These are phyloP conservation scores for Pangasius macronema DNA, from an alignment of 2,797 vertebrate genomes.

Conservation along the genomic window DNA sequence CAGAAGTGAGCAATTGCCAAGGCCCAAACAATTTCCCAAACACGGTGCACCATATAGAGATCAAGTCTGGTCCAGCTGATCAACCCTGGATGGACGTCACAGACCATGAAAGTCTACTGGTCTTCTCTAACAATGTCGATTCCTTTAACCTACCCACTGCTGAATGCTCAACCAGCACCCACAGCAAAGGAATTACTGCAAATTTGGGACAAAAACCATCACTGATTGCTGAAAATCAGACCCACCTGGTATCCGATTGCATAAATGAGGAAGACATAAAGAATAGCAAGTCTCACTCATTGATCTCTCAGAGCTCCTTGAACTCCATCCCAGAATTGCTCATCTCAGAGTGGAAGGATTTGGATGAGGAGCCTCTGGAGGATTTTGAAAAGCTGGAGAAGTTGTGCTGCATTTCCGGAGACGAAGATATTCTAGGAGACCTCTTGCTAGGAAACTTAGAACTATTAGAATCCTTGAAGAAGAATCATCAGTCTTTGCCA, in stretches of 20 bases:
- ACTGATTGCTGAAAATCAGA: constrained; percentile 55
- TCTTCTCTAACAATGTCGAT: constrained; percentile 39
- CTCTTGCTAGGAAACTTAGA: constrained; percentile 79
- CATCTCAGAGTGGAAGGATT: constrained; percentile 83
- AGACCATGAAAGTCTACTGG: constrained; percentile 20
- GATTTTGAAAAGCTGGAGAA: constrained; percentile 83
- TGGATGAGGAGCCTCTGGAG: constrained; percentile 80
- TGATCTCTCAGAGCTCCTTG: constrained; percentile 65
- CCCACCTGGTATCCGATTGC: constrained; percentile 50
- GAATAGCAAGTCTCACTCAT: constrained; percentile 51
- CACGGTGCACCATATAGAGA: constrained; percentile 64
- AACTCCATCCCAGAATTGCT: constrained; percentile 76
- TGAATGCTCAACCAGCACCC: constrained; percentile 62
- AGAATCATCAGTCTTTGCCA: constrained; percentile 67
- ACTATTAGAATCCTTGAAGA: constrained; percentile 79
- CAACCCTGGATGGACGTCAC: constrained; percentile 25
- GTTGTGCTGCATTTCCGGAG: constrained; percentile 79
- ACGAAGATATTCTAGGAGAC: constrained; percentile 75
- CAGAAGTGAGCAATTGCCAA: constrained; percentile 68
- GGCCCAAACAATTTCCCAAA: constrained; percentile 75
- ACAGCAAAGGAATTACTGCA: constrained; percentile 72
- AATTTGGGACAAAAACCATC: constrained; percentile 66
- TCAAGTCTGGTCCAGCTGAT: constrained; percentile 49
- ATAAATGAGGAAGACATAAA: constrained; percentile 57
- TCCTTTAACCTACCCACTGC: constrained; percentile 30